phyloP scores from a whole-genome alignment of 2,888 invertebrate genomes.

The Belgica antarctica region DNA sequence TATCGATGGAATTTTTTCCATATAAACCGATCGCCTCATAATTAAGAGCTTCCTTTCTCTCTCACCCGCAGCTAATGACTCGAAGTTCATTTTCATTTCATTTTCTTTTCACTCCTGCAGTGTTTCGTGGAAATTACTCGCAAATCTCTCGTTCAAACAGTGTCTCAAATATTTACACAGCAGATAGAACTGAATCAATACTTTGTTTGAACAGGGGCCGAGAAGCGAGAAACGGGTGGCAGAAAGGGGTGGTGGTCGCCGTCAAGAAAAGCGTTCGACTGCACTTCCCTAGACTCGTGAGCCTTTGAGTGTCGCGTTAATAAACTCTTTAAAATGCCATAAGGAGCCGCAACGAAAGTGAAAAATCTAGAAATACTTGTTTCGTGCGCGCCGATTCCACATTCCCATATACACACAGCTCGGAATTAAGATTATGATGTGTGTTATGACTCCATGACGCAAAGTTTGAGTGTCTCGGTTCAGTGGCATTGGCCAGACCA shows the following conservation, averaged over 20 bases:
- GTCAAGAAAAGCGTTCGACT: too few species aligned
- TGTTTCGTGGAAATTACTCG: neutral
- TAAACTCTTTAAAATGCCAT: neutral
- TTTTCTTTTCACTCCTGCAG: neutral
- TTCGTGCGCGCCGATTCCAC: neutral
- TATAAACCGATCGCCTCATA: neutral
- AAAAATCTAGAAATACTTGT: slow-evolving; percentile 12
- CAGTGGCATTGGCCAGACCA: neutral
- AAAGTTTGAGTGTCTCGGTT: too few species aligned
- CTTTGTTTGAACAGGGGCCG: neutral
- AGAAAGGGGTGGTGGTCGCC: neutral
- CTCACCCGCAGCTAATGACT: neutral
- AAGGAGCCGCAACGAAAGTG: slow-evolving; percentile 1
- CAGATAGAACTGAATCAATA: slow-evolving; percentile 30
- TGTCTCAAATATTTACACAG: slow-evolving; percentile 38
- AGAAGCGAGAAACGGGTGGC: neutral
- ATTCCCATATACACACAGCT: neutral
- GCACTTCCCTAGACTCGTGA: too few species aligned
- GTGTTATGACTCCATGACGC: neutral
- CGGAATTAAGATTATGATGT: neutral
- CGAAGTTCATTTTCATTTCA: slow-evolving; percentile 7
- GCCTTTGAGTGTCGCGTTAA: neutral
- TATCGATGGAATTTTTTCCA: neutral
- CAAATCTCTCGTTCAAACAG: slow-evolving; percentile 34
- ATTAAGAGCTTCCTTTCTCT: neutral